Evolutionary conservation across 2,888 invertebrate genomes (phyloP).

Genomic region (Aleiodes alternator): DNA sequence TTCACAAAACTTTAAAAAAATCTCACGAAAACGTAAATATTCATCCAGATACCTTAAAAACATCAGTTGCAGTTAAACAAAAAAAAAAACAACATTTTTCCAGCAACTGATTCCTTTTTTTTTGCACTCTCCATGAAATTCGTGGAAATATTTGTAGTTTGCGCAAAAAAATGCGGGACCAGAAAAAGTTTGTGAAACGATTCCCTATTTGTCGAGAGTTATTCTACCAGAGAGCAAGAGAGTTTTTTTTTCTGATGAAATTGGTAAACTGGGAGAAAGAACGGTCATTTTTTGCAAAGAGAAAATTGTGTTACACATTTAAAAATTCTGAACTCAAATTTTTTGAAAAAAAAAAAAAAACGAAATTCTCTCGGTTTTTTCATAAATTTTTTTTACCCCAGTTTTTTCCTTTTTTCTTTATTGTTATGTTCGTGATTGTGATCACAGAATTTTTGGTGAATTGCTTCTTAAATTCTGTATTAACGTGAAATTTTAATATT

Average conservation of each 20-base stretch:
- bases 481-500: not conserved
- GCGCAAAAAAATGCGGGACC: constrained; percentile 6
- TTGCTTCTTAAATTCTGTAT: not conserved
- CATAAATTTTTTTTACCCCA: no score
- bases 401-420: not conserved
- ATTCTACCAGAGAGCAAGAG: not conserved
- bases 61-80: no score
- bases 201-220: constrained; percentile 31
- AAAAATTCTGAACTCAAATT: no score
- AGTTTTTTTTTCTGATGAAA: constrained; percentile 1
- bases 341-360: no score
- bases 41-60: no score
- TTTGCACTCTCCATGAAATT: not conserved
- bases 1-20: no score
- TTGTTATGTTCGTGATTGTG: not conserved
- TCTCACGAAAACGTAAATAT: no score
- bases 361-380: no score
- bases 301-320: no score
- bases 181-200: constrained; percentile 13
- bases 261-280: not conserved
- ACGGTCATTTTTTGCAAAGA: not conserved
- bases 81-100: no score
- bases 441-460: not conserved
- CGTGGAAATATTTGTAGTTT: constrained; percentile 15
- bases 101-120: no score